Evolutionary conservation across 2,113 vertebrate genomes (phyloP).

Genomic region (Phocoena phocoena): DNA sequence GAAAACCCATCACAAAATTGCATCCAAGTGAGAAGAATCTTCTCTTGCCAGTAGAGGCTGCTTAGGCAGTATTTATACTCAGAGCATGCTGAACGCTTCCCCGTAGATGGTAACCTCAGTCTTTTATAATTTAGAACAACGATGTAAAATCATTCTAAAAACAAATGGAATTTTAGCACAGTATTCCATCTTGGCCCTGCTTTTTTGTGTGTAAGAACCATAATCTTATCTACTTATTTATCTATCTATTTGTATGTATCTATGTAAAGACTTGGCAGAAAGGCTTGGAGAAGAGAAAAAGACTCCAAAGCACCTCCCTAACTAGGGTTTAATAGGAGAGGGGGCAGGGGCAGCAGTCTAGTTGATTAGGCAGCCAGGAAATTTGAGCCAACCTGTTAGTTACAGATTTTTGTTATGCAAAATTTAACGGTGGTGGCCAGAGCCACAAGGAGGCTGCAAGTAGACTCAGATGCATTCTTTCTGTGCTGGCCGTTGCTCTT

Average conservation of each 20-base stretch:
- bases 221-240: background rate
- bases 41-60: background rate
- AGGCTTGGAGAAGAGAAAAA: background rate
- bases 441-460: background rate
- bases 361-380: slow-evolving; percentile 54
- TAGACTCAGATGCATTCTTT: slow-evolving; percentile 29
- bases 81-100: background rate
- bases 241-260: background rate
- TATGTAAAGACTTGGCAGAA: background rate
- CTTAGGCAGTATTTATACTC: background rate
- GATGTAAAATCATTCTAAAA: slow-evolving; percentile 2
- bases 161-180: slow-evolving; percentile 15
- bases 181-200: background rate
- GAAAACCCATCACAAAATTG: background rate
- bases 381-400: slow-evolving; percentile 67
- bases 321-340: slow-evolving; percentile 17
- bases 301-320: background rate
- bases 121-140: slow-evolving; percentile 25
- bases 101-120: background rate
- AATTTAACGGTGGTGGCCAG: slow-evolving; percentile 48
- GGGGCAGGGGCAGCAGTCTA: background rate
- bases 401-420: slow-evolving; percentile 58
- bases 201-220: background rate
- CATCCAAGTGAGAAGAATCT: background rate
- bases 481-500: slow-evolving; percentile 56